These are phyloP conservation scores for Erynnis tages DNA, from an alignment of 2,888 invertebrate genomes.

Conservation along the genomic window DNA sequence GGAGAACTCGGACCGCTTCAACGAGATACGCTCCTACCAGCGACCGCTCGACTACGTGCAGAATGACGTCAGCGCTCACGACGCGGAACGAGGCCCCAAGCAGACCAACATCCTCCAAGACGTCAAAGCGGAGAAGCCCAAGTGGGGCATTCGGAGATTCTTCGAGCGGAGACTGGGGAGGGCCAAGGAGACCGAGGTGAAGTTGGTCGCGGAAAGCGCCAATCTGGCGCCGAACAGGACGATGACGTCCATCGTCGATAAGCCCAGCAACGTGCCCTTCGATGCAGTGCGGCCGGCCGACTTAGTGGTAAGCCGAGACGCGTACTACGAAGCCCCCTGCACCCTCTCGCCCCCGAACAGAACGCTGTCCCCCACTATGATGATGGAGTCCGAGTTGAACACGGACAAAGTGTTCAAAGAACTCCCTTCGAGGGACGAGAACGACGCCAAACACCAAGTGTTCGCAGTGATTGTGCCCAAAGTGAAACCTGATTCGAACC, in stretches of 20 bases:
- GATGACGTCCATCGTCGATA: slow-evolving; percentile 59
- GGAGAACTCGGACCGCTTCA: slow-evolving; percentile 51
- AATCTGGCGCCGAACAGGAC: slow-evolving; percentile 45
- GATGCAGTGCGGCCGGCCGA: slow-evolving; percentile 54
- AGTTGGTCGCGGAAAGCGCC: slow-evolving; percentile 61
- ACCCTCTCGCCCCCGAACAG: slow-evolving; percentile 72
- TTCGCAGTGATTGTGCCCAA: slow-evolving; percentile 77
- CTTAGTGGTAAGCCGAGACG: slow-evolving; percentile 53
- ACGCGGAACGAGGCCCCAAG: slow-evolving; percentile 60
- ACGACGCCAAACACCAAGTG: slow-evolving; percentile 57
- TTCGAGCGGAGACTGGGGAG: slow-evolving; percentile 63
- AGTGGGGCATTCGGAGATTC: slow-evolving; percentile 67
- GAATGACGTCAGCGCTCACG: slow-evolving; percentile 83
- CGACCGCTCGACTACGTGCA: slow-evolving; percentile 84
- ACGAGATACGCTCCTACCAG: slow-evolving; percentile 66
- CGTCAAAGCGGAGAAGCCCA: slow-evolving; percentile 55
- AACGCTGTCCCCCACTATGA: slow-evolving; percentile 71
- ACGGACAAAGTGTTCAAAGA: slow-evolving; percentile 74
- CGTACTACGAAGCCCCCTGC: slow-evolving; percentile 64
- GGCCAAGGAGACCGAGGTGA: slow-evolving; percentile 79
- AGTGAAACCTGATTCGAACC: slow-evolving; percentile 54
- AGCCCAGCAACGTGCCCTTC: slow-evolving; percentile 51
- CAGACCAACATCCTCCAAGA: slow-evolving; percentile 69
- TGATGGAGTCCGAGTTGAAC: slow-evolving; percentile 57
- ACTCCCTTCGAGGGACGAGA: slow-evolving; percentile 52